phyloP scores from a whole-genome alignment of 1,140 invertebrate species.

The Leptinotarsa undecemlineata region DNA sequence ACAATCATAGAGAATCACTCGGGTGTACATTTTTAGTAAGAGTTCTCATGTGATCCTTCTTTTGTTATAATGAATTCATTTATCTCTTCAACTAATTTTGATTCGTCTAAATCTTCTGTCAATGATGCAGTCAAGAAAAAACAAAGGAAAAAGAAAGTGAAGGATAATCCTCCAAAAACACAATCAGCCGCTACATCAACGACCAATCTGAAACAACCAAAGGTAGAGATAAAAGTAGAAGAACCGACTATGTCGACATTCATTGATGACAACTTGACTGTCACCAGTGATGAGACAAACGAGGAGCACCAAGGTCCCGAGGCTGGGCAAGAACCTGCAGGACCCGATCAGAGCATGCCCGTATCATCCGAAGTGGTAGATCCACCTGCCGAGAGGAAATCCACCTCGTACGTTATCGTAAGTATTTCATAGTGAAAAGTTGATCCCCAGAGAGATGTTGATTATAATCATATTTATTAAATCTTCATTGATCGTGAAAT shows the following conservation, averaged over 20 bases:
- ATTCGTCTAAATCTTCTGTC: no score
- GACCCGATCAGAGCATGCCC: constrained; percentile 64
- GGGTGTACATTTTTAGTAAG: no score
- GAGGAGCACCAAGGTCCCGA: constrained; percentile 59
- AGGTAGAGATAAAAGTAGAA: constrained; percentile 44
- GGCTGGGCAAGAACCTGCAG: constrained; percentile 61
- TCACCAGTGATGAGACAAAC: constrained; percentile 22
- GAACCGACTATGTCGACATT: constrained; percentile 39
- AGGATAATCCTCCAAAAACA: constrained; percentile 41
- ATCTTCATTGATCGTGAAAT: no score
- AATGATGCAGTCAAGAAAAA: constrained; percentile 42
- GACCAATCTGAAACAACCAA: constrained; percentile 14
- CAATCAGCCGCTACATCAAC: constrained; percentile 27
- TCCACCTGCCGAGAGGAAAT: constrained; percentile 63
- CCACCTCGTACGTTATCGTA: constrained; percentile 63
- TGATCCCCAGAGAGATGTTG: no score
- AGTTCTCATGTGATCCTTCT: no score
- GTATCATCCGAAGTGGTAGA: constrained; percentile 57
- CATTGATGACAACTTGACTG: not conserved
- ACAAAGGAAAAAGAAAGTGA: constrained; percentile 52
- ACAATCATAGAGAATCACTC: no score
- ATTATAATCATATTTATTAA: no score
- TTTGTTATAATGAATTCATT: no score
- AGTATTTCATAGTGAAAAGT: constrained; percentile 11
- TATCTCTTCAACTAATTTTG: no score